phyloP scores from a whole-genome alignment of 1,140 invertebrate species.

The Brachionus manjavacas region DNA sequence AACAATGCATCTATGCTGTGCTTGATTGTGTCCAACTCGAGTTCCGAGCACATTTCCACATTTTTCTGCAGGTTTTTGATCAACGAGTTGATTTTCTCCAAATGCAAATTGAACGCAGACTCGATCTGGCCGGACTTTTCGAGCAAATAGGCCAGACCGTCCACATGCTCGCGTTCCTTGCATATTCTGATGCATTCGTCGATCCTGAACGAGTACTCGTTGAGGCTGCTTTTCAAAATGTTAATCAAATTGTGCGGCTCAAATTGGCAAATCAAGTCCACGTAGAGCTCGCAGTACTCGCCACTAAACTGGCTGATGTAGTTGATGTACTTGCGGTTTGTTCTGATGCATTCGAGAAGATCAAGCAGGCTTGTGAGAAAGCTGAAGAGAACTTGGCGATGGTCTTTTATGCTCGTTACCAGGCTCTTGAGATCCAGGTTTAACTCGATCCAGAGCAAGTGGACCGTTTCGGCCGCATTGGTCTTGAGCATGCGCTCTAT shows the following conservation, averaged over 20 bases:
- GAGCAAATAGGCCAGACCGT: slow-evolving; percentile 60
- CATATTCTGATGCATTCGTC: slow-evolving; percentile 51
- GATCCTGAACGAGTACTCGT: slow-evolving; percentile 48
- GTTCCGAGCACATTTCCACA: not conserved
- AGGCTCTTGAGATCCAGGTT: not conserved
- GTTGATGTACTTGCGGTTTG: slow-evolving; percentile 42
- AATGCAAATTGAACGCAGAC: slow-evolving; percentile 59
- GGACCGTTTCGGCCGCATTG: slow-evolving; percentile 1
- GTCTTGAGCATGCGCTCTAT: not conserved
- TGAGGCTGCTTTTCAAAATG: slow-evolving; percentile 48
- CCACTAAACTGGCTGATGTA: slow-evolving; percentile 50
- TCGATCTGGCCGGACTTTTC: slow-evolving; percentile 61
- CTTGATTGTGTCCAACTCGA: not conserved
- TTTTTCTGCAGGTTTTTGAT: not conserved
- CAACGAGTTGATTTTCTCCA: slow-evolving; percentile 49
- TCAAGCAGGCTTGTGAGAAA: slow-evolving; percentile 8
- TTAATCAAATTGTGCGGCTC: slow-evolving; percentile 59
- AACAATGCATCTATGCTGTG: slow-evolving; percentile 6
- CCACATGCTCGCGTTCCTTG: slow-evolving; percentile 55
- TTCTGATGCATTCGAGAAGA: not conserved
- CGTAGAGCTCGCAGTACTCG: slow-evolving; percentile 56
- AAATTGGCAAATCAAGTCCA: slow-evolving; percentile 67
- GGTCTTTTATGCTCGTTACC: not conserved
- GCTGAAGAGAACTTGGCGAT: not conserved
- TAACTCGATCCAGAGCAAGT: slow-evolving; percentile 33